A percentile compares a stretch with the other conserved stretches of the same genome.
Evolutionary conservation across 1,140 invertebrate species (phyloP).

Genomic region (Bombus superbus): DNA sequence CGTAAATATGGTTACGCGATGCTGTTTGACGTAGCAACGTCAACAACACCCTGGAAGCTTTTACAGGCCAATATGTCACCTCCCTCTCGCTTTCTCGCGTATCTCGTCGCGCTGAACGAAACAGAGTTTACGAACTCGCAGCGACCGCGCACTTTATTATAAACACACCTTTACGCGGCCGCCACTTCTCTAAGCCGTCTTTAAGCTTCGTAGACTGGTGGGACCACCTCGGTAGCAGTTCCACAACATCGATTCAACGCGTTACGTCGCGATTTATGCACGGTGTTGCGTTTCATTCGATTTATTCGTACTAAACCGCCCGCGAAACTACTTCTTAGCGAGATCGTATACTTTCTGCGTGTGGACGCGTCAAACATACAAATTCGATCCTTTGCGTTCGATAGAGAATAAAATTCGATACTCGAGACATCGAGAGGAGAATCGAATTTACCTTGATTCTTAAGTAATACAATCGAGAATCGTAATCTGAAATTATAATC

Average conservation of each 20-base stretch:
- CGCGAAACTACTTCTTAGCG: too few species aligned
- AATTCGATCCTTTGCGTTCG: too few species aligned
- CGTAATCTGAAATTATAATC: too few species aligned
- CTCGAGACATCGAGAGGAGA: too few species aligned
- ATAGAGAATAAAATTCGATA: too few species aligned
- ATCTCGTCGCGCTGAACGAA: constrained; percentile 13
- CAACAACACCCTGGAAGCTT: constrained; percentile 42
- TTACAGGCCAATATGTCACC: constrained; percentile 53
- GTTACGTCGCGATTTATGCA: constrained; percentile 13
- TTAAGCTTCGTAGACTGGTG: neutral
- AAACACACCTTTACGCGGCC: constrained; percentile 36
- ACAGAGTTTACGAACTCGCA: constrained; percentile 39
- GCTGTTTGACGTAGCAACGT: constrained; percentile 50
- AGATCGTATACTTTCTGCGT: too few species aligned
- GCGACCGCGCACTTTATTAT: constrained; percentile 44
- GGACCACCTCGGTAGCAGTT: constrained; percentile 47
- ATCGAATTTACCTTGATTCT: too few species aligned
- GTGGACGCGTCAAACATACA: too few species aligned
- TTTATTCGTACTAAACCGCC: neutral
- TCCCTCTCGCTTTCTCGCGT: constrained; percentile 44
- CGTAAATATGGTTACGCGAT: constrained; percentile 21
- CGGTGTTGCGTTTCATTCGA: constrained; percentile 15
- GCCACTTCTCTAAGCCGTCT: constrained; percentile 20
- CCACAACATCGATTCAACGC: constrained; percentile 40
- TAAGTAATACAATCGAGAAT: too few species aligned